Evolutionary conservation across 2,797 vertebrate genomes (phyloP).

Genomic region (Lutjanus argentimaculatus): DNA sequence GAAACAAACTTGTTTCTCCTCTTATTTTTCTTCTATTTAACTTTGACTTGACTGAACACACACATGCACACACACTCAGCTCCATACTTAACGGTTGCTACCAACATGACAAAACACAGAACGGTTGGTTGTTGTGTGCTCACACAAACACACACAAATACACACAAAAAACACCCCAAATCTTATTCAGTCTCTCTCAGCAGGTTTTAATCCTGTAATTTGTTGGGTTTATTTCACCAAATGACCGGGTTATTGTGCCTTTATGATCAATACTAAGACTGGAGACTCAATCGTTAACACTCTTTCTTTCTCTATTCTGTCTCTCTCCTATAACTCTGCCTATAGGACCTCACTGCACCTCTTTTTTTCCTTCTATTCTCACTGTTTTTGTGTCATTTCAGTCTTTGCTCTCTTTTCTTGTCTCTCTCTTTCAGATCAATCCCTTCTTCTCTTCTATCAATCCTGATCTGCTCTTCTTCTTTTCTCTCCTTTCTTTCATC

Average conservation of each 20-base stretch:
- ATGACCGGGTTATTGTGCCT: neutral
- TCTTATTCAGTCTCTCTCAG: neutral
- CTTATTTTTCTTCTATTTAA: no score
- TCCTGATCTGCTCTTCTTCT: neutral
- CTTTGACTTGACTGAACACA: neutral
- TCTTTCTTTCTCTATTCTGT: no score
- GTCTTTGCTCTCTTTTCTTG: neutral
- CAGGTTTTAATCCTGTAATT: neutral
- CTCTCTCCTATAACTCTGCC: neutral
- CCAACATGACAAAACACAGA: neutral
- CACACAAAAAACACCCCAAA: no score
- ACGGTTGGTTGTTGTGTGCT: neutral
- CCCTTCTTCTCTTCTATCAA: neutral
- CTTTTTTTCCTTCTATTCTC: neutral
- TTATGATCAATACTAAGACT: neutral
- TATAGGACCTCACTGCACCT: neutral
- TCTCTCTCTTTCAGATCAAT: neutral
- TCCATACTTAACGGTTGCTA: slow-evolving; percentile 2
- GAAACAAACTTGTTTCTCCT: no score
- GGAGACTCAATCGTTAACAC: neutral
- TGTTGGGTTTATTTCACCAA: slow-evolving; percentile 1
- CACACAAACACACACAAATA: neutral
- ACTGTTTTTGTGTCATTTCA: neutral
- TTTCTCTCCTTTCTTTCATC: neutral
- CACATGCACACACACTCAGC: slow-evolving; percentile 3